Conservation (phyloP, 1,140 invertebrate genomes). For the Leptinotarsa lineolata region DNA sequence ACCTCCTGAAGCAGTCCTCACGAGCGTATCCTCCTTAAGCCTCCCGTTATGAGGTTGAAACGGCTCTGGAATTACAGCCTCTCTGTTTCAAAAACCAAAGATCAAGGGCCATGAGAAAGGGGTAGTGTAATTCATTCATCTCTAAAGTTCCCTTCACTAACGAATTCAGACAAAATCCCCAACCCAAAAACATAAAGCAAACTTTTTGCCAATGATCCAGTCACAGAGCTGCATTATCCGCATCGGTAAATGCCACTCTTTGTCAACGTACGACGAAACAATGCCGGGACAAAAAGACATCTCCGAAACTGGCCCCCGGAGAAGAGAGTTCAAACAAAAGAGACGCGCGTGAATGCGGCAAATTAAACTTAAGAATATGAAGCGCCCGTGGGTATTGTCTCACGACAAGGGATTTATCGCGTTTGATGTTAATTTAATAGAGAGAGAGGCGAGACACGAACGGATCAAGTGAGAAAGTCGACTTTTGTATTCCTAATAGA, state of each 20-base stretch:
- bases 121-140: neutral
- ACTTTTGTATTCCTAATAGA: neutral
- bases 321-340: neutral
- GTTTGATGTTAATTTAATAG: slow-evolving; percentile 22
- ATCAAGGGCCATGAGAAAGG: neutral
- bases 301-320: neutral
- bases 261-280: slow-evolving; percentile 17
- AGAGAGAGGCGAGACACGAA: slow-evolving; percentile 9
- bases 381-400: slow-evolving; percentile 8
- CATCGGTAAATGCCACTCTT: slow-evolving; percentile 13
- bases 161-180: slow-evolving; percentile 1
- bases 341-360: slow-evolving; percentile 5
- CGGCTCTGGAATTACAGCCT: too few relatives aligned
- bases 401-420: slow-evolving; percentile 14
- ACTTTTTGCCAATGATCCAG: neutral
- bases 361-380: slow-evolving; percentile 18
- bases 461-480: slow-evolving; percentile 9
- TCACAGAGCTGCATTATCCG: neutral
- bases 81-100: too few relatives aligned
- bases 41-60: too few relatives aligned
- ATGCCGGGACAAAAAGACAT: slow-evolving; percentile 13
- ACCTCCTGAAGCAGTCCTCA: too few relatives aligned
- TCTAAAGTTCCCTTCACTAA: neutral
- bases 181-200: slow-evolving; percentile 5
- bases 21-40: too few relatives aligned